phyloP scores from a whole-genome alignment of 2,797 vertebrate genomes.

The Enteromius mattozi region DNA sequence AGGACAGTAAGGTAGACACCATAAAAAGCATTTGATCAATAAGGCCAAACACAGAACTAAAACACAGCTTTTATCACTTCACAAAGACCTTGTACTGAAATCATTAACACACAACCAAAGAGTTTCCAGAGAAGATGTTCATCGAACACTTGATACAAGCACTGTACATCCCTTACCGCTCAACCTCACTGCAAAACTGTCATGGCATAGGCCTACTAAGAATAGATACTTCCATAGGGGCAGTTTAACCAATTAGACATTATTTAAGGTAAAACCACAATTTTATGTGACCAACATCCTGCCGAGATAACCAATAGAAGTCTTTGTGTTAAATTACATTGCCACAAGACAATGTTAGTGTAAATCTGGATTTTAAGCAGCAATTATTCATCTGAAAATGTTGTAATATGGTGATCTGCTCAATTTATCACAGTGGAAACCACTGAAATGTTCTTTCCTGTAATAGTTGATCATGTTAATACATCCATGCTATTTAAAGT shows the following conservation, averaged over 20 bases:
- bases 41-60: slow-evolving; percentile 45
- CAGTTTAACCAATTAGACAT: not conserved
- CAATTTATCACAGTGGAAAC: not conserved
- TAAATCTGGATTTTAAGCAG: not conserved
- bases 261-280: not conserved
- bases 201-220: not conserved
- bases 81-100: slow-evolving; percentile 50
- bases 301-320: not conserved
- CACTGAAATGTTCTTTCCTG: not conserved
- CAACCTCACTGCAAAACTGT: slow-evolving; percentile 20
- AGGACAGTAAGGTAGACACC: slow-evolving; percentile 31
- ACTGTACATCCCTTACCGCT: slow-evolving; percentile 11
- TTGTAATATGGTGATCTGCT: not conserved
- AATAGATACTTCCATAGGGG: not conserved
- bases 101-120: slow-evolving; percentile 50
- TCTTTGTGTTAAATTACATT: not conserved
- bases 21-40: slow-evolving; percentile 54
- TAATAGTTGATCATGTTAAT: not conserved
- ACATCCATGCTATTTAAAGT: not conserved
- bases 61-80: slow-evolving; percentile 50
- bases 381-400: not conserved
- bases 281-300: not conserved
- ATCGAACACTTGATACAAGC: slow-evolving; percentile 28
- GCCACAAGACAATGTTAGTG: not conserved
- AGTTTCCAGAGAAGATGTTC: slow-evolving; percentile 32